Conservation (phyloP, 2,797 vertebrate genomes). For the Eutrigla gurnardus region DNA sequence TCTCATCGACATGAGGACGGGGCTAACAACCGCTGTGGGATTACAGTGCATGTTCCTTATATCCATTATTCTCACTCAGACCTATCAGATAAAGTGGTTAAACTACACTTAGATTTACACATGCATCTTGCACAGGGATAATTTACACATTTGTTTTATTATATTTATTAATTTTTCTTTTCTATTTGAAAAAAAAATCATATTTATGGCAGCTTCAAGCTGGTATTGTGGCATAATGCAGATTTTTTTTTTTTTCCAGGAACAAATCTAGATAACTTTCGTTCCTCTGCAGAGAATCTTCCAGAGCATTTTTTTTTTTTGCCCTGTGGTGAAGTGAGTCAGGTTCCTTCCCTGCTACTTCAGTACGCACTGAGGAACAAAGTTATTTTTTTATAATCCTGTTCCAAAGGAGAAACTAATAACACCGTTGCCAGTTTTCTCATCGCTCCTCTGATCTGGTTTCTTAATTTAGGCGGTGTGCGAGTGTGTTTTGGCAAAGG, state of each 20-base stretch:
- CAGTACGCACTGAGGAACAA: constrained; percentile 36
- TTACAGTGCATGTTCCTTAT: constrained; percentile 60
- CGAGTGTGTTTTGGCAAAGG: constrained; percentile 34
- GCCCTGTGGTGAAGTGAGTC: constrained; percentile 25
- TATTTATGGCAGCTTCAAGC: constrained; percentile 65
- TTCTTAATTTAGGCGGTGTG: constrained; percentile 25
- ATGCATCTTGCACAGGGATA: constrained; percentile 73
- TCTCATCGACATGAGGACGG: constrained; percentile 50
- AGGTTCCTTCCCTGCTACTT: constrained; percentile 29
- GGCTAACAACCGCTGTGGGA: constrained; percentile 46
- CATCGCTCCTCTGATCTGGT: constrained; percentile 13
- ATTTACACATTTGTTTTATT: constrained; percentile 55
- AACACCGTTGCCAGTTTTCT: constrained; percentile 30
- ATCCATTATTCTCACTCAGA: constrained; percentile 42
- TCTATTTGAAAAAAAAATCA: constrained; percentile 63
- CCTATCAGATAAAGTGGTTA: constrained; percentile 54
- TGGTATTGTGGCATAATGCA: constrained; percentile 58
- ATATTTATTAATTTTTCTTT: not conserved
- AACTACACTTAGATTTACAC: constrained; percentile 65
- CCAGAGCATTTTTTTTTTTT: constrained; percentile 23
- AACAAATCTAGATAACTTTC: constrained; percentile 33
- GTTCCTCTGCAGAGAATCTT: constrained; percentile 36
- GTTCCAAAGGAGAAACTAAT: constrained; percentile 29
- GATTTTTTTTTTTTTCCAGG: constrained; percentile 14
- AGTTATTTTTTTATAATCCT: constrained; percentile 14